Evolutionary conservation across 2,113 vertebrate species (phyloP).

Genomic region (Platycercus adscitus): DNA sequence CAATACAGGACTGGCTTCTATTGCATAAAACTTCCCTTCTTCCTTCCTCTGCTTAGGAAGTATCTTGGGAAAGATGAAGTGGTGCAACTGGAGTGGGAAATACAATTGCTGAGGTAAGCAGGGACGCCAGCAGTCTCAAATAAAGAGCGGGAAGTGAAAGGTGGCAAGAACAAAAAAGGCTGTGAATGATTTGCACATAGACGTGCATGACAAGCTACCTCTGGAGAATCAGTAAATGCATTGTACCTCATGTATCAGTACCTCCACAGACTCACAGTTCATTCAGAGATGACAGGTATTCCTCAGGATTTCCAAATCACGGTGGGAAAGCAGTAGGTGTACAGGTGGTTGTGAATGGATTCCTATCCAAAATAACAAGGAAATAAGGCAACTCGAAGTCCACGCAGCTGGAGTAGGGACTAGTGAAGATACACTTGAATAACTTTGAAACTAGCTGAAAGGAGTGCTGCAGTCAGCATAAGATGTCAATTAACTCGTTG

Average conservation of each 20-base stretch:
- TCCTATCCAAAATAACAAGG: neutral
- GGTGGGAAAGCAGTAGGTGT: neutral
- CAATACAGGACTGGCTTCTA: neutral
- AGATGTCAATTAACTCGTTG: neutral
- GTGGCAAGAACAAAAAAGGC: neutral
- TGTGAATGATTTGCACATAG: accelerated
- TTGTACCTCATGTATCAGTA: neutral
- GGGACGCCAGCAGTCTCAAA: neutral
- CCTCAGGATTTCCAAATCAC: neutral
- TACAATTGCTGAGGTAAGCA: neutral
- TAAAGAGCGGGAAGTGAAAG: neutral
- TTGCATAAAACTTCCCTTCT: neutral
- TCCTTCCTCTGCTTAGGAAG: neutral
- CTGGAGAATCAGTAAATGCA: neutral
- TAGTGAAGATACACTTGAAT: neutral
- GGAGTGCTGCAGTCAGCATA: neutral
- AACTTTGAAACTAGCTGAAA: neutral
- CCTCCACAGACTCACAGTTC: neutral
- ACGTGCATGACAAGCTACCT: neutral
- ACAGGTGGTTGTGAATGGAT: neutral
- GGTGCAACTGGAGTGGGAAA: neutral
- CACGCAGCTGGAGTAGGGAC: neutral
- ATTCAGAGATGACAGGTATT: neutral
- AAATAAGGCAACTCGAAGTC: neutral
- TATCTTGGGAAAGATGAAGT: neutral